phyloP scores from a whole-genome alignment of 2,797 vertebrate species.

The Mycteria americana region DNA sequence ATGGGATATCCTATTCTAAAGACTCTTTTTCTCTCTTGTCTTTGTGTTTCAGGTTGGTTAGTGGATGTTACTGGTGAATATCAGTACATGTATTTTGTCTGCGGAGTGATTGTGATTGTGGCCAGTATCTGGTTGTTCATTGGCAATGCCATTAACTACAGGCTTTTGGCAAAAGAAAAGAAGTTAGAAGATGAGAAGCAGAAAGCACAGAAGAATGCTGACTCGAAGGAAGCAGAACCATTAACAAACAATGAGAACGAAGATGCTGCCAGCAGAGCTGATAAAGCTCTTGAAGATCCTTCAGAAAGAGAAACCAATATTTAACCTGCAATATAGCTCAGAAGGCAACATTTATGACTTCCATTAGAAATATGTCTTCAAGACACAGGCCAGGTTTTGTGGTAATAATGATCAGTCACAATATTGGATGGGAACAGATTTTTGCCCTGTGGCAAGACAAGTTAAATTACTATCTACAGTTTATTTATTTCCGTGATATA shows the following conservation, averaged over 20 bases:
- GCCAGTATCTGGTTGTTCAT: slow-evolving; percentile 93
- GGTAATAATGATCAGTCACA: slow-evolving; percentile 45
- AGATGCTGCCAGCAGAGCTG: slow-evolving; percentile 56
- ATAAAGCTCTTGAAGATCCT: slow-evolving; percentile 60
- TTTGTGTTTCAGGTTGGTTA: slow-evolving; percentile 86
- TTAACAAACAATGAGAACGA: slow-evolving; percentile 67
- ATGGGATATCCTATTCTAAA: background rate
- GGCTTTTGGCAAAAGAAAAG: slow-evolving; percentile 87
- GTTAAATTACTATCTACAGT: background rate
- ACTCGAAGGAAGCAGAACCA: slow-evolving; percentile 74
- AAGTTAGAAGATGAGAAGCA: slow-evolving; percentile 76
- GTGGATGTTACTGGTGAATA: slow-evolving; percentile 92
- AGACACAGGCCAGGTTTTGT: slow-evolving; percentile 51
- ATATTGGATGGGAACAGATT: slow-evolving; percentile 37
- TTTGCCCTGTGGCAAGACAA: slow-evolving; percentile 25
- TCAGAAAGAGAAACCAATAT: slow-evolving; percentile 94
- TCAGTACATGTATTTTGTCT: slow-evolving; percentile 92
- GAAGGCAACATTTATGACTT: slow-evolving; percentile 56
- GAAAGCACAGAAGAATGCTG: slow-evolving; percentile 60
- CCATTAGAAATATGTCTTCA: slow-evolving; percentile 43
- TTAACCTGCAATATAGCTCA: slow-evolving; percentile 66
- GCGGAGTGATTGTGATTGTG: slow-evolving; percentile 85
- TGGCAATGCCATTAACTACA: slow-evolving; percentile 94
- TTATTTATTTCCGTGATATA: slow-evolving; percentile 32
- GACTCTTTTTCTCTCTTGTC: background rate